Conservation (phyloP, 2,797 vertebrate genomes). For the Silurus lanzhouensis region DNA sequence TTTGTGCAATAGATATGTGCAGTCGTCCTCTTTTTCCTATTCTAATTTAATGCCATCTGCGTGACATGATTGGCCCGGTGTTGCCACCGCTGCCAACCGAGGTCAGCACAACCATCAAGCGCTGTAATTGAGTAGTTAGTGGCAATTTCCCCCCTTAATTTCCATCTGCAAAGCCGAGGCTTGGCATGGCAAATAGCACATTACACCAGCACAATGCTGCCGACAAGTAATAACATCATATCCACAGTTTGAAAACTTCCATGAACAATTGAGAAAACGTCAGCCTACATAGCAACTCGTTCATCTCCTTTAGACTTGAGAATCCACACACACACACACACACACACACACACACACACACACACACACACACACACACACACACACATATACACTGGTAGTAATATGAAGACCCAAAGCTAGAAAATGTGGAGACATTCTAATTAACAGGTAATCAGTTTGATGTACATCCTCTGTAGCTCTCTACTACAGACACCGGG, state of each 20-base stretch:
- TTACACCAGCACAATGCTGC: conserved; percentile 76
- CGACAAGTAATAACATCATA: conserved; percentile 80
- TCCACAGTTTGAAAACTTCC: conserved; percentile 82
- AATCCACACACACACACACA: conserved; percentile 7
- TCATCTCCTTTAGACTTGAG: conserved; percentile 49
- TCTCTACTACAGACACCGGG: conserved; percentile 66
- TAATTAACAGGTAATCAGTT: conserved; percentile 57
- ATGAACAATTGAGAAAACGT: conserved; percentile 75
- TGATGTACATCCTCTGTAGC: conserved; percentile 32
- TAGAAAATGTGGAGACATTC: conserved; percentile 50
- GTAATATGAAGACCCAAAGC: conserved; percentile 73
- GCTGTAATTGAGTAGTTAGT: conserved; percentile 86
- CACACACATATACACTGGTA: conserved; percentile 16
- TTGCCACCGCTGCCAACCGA: conserved; percentile 77
- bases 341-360: conserved; percentile 18
- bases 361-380: conserved; percentile 8
- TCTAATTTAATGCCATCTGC: conserved; percentile 82
- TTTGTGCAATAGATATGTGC: conserved; percentile 80
- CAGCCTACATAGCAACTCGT: conserved; percentile 64
- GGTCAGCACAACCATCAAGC: conserved; percentile 82
- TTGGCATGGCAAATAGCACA: conserved; percentile 84
- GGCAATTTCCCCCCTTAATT: conserved; percentile 84
- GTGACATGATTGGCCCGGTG: conserved; percentile 82
- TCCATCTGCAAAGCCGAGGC: conserved; percentile 78
- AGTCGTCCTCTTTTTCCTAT: conserved; percentile 79